Base-by-base conservation (phyloP, 2,797 vertebrate species). In the Antrozous pallidus region DNA sequence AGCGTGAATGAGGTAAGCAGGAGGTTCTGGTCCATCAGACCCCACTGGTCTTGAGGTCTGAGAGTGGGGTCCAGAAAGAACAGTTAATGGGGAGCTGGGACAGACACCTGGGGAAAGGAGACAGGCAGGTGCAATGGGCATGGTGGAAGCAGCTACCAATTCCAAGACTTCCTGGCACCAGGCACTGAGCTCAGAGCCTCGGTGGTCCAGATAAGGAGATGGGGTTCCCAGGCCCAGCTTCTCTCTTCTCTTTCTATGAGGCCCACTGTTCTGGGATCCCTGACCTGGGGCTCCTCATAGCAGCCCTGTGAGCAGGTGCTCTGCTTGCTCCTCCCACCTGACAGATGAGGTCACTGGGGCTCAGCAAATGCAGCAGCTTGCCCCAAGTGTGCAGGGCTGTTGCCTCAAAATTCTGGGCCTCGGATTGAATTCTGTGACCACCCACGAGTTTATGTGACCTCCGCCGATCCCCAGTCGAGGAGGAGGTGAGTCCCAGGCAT, bases 1-100 rank as follows among this genome's bases (percentile, higher is more conserved):
- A 99, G 99, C 93, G 97, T 99, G 81, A 98, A 99, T 0, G 99
- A 99, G 99, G 99, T 99, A 97, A 98, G 74, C 12, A 84, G 58
- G 40, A 54, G 69, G 18, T 42, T 40, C 67, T 5, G n/a, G 22
- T 28, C 33, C 56, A 2, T 24, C n/a, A 2, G 49, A 20, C 45
- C 28, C 33, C 18, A 3, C 16, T 70, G 31, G 26, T 28, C 24
- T 4, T 0, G 0, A 28, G 31, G 26, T 4, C n/a, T 16, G n/a
- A 24, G 24, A 17, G 20, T 47, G 33, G 63, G 4, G n/a, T 47
- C 77, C 4, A 11, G 40, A 38, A 58, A 65, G 45, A 47, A 6
- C 77, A 42, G 38, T 33, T 31, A 13, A 18, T 0, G 16, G 13
- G n/a, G 11, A 45, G 5, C 22, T 67, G 82, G 74, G 33, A 33